These are phyloP conservation scores for Unio pictorum DNA, from an alignment of 2,888 invertebrate genomes.

Conservation along the genomic window DNA sequence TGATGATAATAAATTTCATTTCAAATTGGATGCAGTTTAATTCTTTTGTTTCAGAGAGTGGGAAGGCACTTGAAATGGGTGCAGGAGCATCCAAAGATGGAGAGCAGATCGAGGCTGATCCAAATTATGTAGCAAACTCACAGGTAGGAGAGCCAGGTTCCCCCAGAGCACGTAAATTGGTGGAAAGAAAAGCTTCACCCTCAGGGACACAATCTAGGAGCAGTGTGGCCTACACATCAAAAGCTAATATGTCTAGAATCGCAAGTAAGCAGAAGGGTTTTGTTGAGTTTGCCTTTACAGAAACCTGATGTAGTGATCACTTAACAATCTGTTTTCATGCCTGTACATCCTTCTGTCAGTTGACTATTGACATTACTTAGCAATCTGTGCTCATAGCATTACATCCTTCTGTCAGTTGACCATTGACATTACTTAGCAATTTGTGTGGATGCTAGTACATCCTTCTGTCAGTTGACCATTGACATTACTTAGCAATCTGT, in stretches of 20 bases:
- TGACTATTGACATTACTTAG: too few species aligned
- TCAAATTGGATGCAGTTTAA: background rate
- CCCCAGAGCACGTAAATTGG: constrained; percentile 16
- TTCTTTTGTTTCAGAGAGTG: constrained; percentile 25
- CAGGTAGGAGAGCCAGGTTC: constrained; percentile 26
- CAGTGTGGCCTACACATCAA: constrained; percentile 26
- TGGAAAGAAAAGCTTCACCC: constrained; percentile 11
- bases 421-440: too few species aligned
- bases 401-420: too few species aligned
- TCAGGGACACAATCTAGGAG: constrained; percentile 17
- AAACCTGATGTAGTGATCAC: background rate
- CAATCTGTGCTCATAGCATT: too few species aligned
- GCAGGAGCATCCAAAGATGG: constrained; percentile 54
- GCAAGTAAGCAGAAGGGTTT: constrained; percentile 24
- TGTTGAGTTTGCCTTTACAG: constrained; percentile 12
- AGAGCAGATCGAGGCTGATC: constrained; percentile 41
- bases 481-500: too few species aligned
- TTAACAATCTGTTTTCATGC: too few species aligned
- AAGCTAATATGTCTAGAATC: constrained; percentile 29
- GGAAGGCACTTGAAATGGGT: constrained; percentile 47
- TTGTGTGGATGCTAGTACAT: too few species aligned
- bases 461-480: too few species aligned
- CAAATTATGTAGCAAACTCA: constrained; percentile 36
- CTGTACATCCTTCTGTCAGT: too few species aligned
- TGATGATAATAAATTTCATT: too few species aligned